These are phyloP conservation scores for Mirza zaza DNA, from an alignment of 2,113 vertebrate species.

Conservation along the genomic window DNA sequence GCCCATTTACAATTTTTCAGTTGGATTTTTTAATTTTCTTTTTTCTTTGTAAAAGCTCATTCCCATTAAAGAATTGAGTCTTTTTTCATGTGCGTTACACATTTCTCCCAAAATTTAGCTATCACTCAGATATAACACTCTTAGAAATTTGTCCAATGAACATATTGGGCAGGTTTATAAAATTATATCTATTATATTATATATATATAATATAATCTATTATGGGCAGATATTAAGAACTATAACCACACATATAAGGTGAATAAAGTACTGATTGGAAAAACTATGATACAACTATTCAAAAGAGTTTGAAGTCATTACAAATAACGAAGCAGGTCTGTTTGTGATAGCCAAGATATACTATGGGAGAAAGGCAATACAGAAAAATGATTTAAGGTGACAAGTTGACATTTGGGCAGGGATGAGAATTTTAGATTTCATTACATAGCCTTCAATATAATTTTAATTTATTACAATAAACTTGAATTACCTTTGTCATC, in stretches of 20 bases:
- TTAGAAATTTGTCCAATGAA: background rate
- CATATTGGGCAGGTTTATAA: background rate
- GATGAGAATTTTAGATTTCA: background rate
- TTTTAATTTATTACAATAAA: background rate
- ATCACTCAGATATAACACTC: background rate
- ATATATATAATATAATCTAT: background rate
- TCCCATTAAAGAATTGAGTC: background rate
- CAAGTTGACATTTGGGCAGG: background rate
- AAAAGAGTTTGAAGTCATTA: background rate
- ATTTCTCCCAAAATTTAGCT: background rate
- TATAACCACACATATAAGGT: background rate
- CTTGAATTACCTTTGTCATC: background rate
- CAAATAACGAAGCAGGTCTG: background rate
- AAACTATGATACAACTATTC: background rate
- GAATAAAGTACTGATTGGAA: background rate
- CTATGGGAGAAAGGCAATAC: background rate
- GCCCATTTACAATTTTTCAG: background rate
- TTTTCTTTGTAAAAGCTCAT: background rate
- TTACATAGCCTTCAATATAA: background rate
- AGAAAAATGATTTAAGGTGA: background rate
- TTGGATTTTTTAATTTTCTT: background rate
- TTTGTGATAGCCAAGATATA: background rate
- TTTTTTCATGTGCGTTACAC: background rate
- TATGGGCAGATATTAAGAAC: background rate
- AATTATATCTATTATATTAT: background rate